Percentiles rank a stretch among this genome's conserved stretches.
These are phyloP conservation scores for Halictus rubicundus DNA, from an alignment of 1,140 invertebrate species.

Conservation along the genomic window DNA sequence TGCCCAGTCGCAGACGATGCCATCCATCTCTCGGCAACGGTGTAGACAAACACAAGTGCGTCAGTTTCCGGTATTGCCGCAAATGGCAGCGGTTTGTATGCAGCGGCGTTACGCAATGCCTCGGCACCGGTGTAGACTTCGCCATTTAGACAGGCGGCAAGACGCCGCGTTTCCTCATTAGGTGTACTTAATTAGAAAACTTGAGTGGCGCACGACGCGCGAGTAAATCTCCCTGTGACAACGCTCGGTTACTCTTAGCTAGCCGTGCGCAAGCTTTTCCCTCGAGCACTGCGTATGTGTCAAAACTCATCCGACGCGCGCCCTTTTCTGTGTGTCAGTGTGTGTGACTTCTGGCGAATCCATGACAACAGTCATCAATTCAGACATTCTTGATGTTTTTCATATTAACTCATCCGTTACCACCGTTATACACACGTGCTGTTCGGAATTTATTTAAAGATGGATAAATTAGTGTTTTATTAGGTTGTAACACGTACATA, in stretches of 20 bases:
- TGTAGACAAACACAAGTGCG: slow-evolving; percentile 12
- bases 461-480: no score
- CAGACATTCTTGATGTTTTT: no score
- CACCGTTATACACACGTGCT: no score
- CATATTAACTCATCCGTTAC: no score
- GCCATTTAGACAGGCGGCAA: slow-evolving; percentile 19
- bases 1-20: neutral
- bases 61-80: slow-evolving; percentile 31
- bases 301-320: neutral
- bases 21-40: neutral
- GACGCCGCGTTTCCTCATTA: slow-evolving; percentile 42
- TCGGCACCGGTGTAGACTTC: neutral
- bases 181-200: slow-evolving; percentile 54
- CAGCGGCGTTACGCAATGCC: slow-evolving; percentile 5
- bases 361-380: no score
- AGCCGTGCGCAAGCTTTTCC: neutral
- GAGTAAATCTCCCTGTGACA: slow-evolving; percentile 17
- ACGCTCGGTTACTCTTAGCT: neutral
- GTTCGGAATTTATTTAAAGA: no score
- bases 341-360: no score
- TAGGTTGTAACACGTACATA: no score
- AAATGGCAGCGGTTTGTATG: slow-evolving; percentile 21
- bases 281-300: neutral
- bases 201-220: slow-evolving; percentile 1
- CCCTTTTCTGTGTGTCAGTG: no score